Evolutionary conservation across 2,797 vertebrate genomes (phyloP).

Genomic region (Melopsittacus undulatus): DNA sequence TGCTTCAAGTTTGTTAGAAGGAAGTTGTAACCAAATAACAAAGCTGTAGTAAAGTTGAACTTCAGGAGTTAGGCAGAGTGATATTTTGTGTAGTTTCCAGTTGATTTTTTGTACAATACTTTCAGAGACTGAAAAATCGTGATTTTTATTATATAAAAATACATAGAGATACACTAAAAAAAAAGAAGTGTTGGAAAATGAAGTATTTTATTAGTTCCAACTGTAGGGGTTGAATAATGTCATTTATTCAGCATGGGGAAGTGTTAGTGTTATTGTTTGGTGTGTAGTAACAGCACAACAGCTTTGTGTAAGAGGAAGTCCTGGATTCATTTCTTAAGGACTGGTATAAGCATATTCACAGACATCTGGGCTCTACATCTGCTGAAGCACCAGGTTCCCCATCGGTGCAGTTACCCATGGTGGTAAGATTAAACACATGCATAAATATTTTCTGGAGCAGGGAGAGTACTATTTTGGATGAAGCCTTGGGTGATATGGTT

Average conservation of each 20-base stretch:
- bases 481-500: too few relatives aligned
- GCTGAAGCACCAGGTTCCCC: not conserved
- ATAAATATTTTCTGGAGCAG: not conserved
- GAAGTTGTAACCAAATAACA: not conserved
- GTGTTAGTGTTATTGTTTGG: not conserved
- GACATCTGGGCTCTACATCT: not conserved
- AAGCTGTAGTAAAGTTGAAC: not conserved
- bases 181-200: not conserved
- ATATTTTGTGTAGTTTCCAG: not conserved
- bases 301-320: not conserved
- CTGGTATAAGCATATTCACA: not conserved
- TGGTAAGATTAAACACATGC: fast-evolving
- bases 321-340: not conserved
- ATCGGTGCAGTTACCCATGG: not conserved
- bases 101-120: not conserved
- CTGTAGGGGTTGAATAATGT: not conserved
- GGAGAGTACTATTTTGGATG: not conserved
- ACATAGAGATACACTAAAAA: not conserved
- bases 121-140: not conserved
- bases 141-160: not conserved
- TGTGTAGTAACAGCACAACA: not conserved
- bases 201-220: not conserved
- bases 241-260: not conserved
- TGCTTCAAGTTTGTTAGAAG: not conserved
- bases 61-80: not conserved